A percentile compares a stretch with the other conserved stretches of the same genome.
Conservation (phyloP, 2,888 invertebrate species). For the Iphiclides podalirius region DNA sequence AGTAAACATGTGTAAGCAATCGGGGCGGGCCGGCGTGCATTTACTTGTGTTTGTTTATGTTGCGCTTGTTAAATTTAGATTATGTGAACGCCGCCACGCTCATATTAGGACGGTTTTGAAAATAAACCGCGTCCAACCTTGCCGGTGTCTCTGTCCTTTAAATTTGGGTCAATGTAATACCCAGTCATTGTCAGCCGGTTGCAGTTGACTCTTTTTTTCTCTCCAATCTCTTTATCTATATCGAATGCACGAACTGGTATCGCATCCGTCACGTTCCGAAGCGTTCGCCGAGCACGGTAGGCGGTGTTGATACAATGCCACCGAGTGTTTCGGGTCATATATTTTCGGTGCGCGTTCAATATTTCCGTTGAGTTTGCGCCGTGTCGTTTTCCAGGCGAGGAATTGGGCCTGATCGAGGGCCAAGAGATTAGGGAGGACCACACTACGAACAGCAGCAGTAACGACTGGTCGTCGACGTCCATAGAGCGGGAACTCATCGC, state of each 20-base stretch:
- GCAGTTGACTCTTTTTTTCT: slow-evolving; percentile 38
- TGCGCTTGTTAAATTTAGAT: slow-evolving; percentile 72
- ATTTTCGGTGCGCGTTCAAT: slow-evolving; percentile 26
- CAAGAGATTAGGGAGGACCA: slow-evolving; percentile 69
- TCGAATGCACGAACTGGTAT: slow-evolving; percentile 12
- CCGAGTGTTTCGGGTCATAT: slow-evolving; percentile 9
- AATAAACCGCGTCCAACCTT: slow-evolving; percentile 74
- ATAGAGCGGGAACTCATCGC: slow-evolving; percentile 64
- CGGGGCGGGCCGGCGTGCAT: slow-evolving; percentile 48
- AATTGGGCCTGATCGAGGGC: slow-evolving; percentile 68
- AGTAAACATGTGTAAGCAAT: slow-evolving; percentile 56
- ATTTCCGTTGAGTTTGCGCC: slow-evolving; percentile 29
- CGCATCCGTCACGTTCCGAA: slow-evolving; percentile 6
- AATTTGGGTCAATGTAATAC: slow-evolving; percentile 76
- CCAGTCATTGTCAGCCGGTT: slow-evolving; percentile 62
- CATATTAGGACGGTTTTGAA: slow-evolving; percentile 74
- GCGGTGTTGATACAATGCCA: slow-evolving; percentile 8
- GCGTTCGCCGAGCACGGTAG: slow-evolving; percentile 3
- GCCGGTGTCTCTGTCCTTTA: slow-evolving; percentile 62
- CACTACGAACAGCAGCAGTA: slow-evolving; percentile 61
- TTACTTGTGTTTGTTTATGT: slow-evolving; percentile 74
- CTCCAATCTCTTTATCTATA: slow-evolving; percentile 22
- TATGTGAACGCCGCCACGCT: slow-evolving; percentile 58
- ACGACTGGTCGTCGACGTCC: slow-evolving; percentile 68
- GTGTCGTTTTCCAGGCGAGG: slow-evolving; percentile 64